These are phyloP conservation scores for Erinaceus europaeus DNA, from an alignment of 2,113 vertebrate genomes.

Conservation along the genomic window DNA sequence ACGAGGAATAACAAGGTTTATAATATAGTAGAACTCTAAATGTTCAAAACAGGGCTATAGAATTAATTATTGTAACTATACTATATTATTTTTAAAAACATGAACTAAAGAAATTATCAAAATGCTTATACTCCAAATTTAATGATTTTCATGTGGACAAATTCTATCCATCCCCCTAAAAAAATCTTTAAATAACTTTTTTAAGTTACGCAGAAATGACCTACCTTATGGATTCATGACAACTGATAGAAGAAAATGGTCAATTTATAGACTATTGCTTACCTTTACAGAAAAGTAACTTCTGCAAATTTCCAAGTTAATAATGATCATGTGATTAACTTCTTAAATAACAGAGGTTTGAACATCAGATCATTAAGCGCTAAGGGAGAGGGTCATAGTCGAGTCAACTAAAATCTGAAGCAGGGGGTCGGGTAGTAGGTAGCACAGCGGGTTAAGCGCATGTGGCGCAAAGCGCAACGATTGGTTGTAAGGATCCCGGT, in stretches of 20 bases:
- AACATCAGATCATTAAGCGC: slow-evolving; percentile 48
- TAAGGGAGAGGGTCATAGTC: slow-evolving; percentile 34
- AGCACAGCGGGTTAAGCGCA: too few relatives aligned
- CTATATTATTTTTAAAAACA: slow-evolving; percentile 22
- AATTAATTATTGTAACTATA: background rate
- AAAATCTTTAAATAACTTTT: background rate
- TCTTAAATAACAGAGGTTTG: slow-evolving; percentile 25
- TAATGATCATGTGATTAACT: slow-evolving; percentile 39
- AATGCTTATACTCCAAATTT: background rate
- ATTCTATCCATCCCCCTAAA: background rate
- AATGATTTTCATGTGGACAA: background rate
- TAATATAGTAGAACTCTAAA: background rate
- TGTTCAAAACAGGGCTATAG: background rate
- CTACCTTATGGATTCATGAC: background rate
- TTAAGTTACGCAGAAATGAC: slow-evolving; percentile 12
- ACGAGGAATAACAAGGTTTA: background rate
- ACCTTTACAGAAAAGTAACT: background rate
- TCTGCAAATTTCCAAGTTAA: slow-evolving; percentile 40
- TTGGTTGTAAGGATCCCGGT: too few relatives aligned
- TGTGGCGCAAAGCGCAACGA: too few relatives aligned
- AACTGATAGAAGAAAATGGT: background rate
- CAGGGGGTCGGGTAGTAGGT: too few relatives aligned
- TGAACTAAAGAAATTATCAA: background rate
- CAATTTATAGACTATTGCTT: background rate
- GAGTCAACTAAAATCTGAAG: slow-evolving; percentile 42